A percentile compares a stretch with the other conserved stretches of the same genome.
Conservation (phyloP, 2,888 invertebrate species). For the Quadroppia sp. region DNA sequence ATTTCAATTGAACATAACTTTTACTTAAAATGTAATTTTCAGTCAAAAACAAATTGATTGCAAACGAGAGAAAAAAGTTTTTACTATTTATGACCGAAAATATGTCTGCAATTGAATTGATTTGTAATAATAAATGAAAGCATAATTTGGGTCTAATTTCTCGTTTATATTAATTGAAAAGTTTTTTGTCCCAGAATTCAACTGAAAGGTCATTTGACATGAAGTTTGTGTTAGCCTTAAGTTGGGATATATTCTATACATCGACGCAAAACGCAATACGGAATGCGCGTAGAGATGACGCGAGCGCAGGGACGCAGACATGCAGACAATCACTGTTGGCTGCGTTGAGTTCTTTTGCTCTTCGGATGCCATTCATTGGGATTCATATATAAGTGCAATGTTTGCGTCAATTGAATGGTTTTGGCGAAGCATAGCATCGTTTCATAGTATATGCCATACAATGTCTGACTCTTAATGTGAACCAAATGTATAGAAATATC, state of each 20-base stretch:
- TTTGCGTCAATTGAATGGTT: conserved; percentile 35
- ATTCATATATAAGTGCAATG: conserved; percentile 30
- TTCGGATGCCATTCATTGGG: conserved; percentile 29
- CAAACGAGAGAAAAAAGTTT: not conserved
- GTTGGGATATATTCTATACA: not conserved
- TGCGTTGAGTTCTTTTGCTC: conserved; percentile 15
- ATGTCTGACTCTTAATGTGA: not conserved
- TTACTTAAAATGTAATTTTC: not conserved
- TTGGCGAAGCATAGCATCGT: conserved; percentile 16
- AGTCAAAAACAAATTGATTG: not conserved
- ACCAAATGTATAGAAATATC: not conserved
- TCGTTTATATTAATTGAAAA: not conserved
- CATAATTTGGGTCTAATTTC: conserved; percentile 9
- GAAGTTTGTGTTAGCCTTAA: not conserved
- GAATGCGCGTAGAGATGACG: not conserved
- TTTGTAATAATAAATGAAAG: not conserved
- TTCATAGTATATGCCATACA: not conserved
- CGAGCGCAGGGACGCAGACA: not conserved
- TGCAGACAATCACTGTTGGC: not conserved
- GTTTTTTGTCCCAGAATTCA: not conserved
- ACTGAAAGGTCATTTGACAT: not conserved
- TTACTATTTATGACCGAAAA: not conserved
- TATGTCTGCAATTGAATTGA: not conserved
- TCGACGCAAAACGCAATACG: not conserved
- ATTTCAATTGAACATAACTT: not conserved